Evolutionary conservation across 2,888 invertebrate species (phyloP), one percentile per base, ranked within the genome.

Genomic region (Ceramica pisi): DNA sequence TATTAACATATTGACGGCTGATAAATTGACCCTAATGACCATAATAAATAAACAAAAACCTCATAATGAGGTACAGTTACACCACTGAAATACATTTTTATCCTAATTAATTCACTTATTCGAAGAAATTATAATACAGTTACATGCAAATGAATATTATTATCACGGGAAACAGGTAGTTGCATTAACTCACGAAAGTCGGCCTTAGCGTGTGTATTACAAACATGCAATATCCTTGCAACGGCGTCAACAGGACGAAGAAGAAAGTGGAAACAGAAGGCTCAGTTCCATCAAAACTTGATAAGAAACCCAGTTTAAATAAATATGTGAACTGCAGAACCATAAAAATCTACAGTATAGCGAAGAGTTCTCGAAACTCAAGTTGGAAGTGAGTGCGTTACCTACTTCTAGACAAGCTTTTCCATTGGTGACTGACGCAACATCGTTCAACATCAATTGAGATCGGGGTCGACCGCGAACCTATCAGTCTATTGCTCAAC

Each of bases 151-250:
- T 81, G 14, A 12, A 57, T 79, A 50, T 65, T 70, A 63, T 72
- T 65, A 81, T 78, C 61, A 71, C 61, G 71, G 71, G 63, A 81
- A 81, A 78, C 78, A 75, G 72, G 83, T 79, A 84, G 82, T 81
- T 83, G 69, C 46, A 48, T 69, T 68, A 67, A 65, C 44, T 71
- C 64, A 77, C 61, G 75, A 72, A 77, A 64, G 69, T 73, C 72
- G 75, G 71, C 71, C 71, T 75, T 72, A 78, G 71, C 62, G 67
- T 75, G 60, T 69, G 71, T 71, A 60, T 68, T 80, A 69, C 68
- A 68, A 68, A 56, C 69, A 85, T 81, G 85, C 81, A 82, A 83
- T 86, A 86, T 84, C 84, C 84, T 87, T 86, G 85, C 78, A 81
- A 72, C 76, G 85, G 81, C 81, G 80, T 85, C 87, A 87, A 88